A percentile compares a stretch with the other conserved stretches of the same genome.
Conservation (phyloP, 1,140 invertebrate genomes). For the Ips typographus region DNA sequence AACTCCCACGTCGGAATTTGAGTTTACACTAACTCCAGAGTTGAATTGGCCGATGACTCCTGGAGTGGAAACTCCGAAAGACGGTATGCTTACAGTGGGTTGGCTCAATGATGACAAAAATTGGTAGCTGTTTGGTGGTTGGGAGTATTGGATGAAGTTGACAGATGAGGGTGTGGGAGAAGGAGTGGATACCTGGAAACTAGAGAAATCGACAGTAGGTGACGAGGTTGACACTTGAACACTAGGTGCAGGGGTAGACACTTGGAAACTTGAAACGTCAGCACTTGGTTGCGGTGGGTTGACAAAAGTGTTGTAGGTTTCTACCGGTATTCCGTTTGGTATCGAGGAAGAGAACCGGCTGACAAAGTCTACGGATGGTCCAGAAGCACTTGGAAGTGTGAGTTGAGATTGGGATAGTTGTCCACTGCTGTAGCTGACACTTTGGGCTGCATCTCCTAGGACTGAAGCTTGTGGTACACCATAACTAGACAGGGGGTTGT, state of each 20-base stretch:
- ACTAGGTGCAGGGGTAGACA: slow-evolving; percentile 21
- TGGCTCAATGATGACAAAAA: slow-evolving; percentile 9
- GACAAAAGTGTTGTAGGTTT: slow-evolving; percentile 3
- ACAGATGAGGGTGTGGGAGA: slow-evolving; percentile 7
- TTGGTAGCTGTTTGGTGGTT: slow-evolving; percentile 18
- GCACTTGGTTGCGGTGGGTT: slow-evolving; percentile 4
- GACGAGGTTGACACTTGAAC: neutral
- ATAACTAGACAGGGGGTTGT: slow-evolving; percentile 16
- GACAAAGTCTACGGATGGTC: neutral
- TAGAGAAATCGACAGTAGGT: slow-evolving; percentile 10
- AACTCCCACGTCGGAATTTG: neutral
- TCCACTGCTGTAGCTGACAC: slow-evolving; percentile 2
- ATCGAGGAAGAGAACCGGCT: neutral
- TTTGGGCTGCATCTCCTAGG: slow-evolving; percentile 12
- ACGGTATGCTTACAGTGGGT: neutral
- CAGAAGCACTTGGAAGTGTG: slow-evolving; percentile 11
- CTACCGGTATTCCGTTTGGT: neutral
- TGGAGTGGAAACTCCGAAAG: slow-evolving; percentile 10
- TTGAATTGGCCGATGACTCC: slow-evolving; percentile 1
- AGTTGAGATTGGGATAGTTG: neutral
- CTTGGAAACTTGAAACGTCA: slow-evolving; percentile 9
- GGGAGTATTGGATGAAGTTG: slow-evolving; percentile 19
- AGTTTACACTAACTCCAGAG: slow-evolving; percentile 3
- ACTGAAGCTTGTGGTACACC: slow-evolving; percentile 24
- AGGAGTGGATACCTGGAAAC: slow-evolving; percentile 14